Conservation (phyloP, 1,140 invertebrate species). For the silkworm (Bombyx mori) region ASM3026992v2 NC_085110.1:11197001-11197500, state of each 20-base stretch:
- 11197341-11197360: slow-evolving; percentile 45
- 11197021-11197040: too few relatives aligned
- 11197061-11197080: slow-evolving; percentile 6
- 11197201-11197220: slow-evolving; percentile 27
- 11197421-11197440: slow-evolving; percentile 23
- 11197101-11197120: slow-evolving; percentile 36
- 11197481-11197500: slow-evolving; percentile 8
- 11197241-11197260: slow-evolving; percentile 9
- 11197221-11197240: slow-evolving; percentile 14
- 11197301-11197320: slow-evolving; percentile 38
- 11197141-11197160: slow-evolving; percentile 38
- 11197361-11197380: slow-evolving; percentile 43
- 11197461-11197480: slow-evolving; percentile 4
- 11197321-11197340: slow-evolving; percentile 56
- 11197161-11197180: slow-evolving; percentile 23
- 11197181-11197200: slow-evolving; percentile 25
- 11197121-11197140: slow-evolving; percentile 41
- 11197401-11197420: slow-evolving; percentile 18
- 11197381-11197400: slow-evolving; percentile 45
- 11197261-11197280: slow-evolving; percentile 34
- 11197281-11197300: slow-evolving; percentile 44
- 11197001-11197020: too few relatives aligned
- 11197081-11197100: slow-evolving; percentile 33
- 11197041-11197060: too few relatives aligned
- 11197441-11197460: slow-evolving; percentile 11